Evolutionary conservation across 2,888 invertebrate species (phyloP).

Genomic region (Geophilus truncorum): DNA sequence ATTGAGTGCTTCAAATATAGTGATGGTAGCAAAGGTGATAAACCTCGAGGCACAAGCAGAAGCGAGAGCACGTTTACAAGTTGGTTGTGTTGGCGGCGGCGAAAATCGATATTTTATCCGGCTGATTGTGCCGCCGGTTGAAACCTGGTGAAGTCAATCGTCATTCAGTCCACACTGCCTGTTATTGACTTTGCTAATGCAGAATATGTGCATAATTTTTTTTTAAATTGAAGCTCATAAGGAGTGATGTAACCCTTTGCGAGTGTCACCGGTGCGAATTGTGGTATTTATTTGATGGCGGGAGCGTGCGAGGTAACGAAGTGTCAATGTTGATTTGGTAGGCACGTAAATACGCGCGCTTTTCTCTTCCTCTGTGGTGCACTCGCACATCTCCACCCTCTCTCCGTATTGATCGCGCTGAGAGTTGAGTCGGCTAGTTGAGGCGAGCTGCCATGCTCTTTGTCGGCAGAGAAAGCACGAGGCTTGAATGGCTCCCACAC

Average conservation of each 20-base stretch:
- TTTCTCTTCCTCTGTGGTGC: neutral
- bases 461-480: slow-evolving; percentile 14
- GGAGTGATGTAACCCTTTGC: too few relatives aligned
- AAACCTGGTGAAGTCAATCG: neutral
- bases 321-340: slow-evolving; percentile 18
- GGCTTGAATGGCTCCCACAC: neutral
- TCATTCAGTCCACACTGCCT: neutral
- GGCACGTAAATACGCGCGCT: neutral
- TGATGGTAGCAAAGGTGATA: slow-evolving; percentile 14
- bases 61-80: slow-evolving; percentile 12
- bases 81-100: neutral
- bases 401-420: neutral
- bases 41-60: neutral
- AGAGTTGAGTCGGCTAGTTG: slow-evolving; percentile 3
- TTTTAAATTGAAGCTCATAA: too few relatives aligned
- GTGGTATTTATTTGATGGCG: neutral
- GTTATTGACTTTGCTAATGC: neutral
- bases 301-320: neutral
- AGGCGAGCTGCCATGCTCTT: neutral
- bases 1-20: neutral
- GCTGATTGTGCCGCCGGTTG: neutral
- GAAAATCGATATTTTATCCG: slow-evolving; percentile 11
- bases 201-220: neutral
- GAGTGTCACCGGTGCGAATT: too few relatives aligned
- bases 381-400: slow-evolving; percentile 8